phyloP scores from a whole-genome alignment of 2,113 vertebrate genomes.

The Lagopus muta region DNA sequence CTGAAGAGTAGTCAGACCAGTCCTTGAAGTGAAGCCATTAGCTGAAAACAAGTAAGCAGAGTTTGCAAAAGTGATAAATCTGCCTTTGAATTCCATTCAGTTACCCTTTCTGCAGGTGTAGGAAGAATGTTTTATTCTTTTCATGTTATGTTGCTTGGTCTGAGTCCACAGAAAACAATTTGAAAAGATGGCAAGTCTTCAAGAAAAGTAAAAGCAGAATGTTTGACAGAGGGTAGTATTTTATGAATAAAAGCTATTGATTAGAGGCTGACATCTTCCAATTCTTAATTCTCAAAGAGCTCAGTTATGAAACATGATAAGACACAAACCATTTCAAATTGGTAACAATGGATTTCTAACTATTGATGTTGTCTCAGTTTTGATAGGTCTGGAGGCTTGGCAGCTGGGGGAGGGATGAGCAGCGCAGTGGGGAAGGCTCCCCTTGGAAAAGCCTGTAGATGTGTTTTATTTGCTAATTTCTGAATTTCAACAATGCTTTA shows the following conservation, averaged over 20 bases:
- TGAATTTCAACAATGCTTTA: background rate
- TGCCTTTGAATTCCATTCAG: background rate
- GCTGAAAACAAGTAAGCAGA: background rate
- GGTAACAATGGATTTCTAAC: background rate
- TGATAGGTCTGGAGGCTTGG: background rate
- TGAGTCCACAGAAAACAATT: background rate
- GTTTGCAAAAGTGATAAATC: constrained; percentile 2
- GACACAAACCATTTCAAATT: background rate
- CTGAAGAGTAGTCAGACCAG: background rate
- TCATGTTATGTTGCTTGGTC: background rate
- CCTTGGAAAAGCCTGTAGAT: background rate
- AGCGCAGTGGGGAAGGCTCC: no score
- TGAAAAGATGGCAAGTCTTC: background rate
- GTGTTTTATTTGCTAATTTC: background rate
- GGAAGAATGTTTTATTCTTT: background rate
- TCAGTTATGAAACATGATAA: background rate
- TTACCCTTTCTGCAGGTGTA: background rate
- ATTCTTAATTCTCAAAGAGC: background rate
- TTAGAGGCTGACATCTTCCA: background rate
- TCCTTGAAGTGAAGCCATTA: constrained; percentile 11
- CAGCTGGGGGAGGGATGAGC: no score
- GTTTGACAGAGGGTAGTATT: background rate
- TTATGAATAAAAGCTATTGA: background rate
- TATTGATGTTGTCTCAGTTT: background rate
- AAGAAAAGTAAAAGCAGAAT: background rate